Evolutionary conservation across 2,888 invertebrate species (phyloP).

Genomic region (Hirudinaria manillensis): DNA sequence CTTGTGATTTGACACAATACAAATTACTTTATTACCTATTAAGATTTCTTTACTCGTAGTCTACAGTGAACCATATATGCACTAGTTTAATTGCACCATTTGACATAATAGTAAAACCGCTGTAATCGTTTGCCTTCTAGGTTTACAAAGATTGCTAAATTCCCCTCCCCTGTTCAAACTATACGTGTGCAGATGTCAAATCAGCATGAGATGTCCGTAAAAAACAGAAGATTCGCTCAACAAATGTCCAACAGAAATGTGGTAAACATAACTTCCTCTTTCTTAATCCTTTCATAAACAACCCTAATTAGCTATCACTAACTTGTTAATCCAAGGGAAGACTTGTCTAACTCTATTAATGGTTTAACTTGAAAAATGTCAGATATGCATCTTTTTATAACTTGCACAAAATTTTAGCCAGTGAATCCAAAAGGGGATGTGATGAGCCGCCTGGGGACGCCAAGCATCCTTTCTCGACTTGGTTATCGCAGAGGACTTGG

Average conservation of each 20-base stretch:
- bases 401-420: background rate
- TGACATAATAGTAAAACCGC: too few species aligned
- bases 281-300: too few species aligned
- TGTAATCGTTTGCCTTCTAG: background rate
- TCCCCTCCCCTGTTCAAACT: conserved; percentile 23
- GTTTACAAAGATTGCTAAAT: conserved; percentile 24
- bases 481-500: conserved; percentile 1
- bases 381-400: background rate
- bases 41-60: too few species aligned
- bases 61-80: too few species aligned
- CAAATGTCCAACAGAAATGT: conserved; percentile 27
- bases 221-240: conserved; percentile 21
- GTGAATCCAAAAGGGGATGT: conserved; percentile 8
- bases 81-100: too few species aligned
- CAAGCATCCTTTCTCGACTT: conserved; percentile 18
- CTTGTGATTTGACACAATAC: background rate
- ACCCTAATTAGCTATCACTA: too few species aligned
- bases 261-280: too few species aligned
- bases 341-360: too few species aligned
- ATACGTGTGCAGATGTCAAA: conserved; percentile 23
- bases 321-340: too few species aligned
- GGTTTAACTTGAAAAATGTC: background rate
- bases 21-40: too few species aligned
- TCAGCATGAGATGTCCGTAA: conserved; percentile 13
- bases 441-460: conserved; percentile 14